These are phyloP conservation scores for Bolborhynchus lineola DNA, from an alignment of 2,113 vertebrate genomes.

Conservation along the genomic window DNA sequence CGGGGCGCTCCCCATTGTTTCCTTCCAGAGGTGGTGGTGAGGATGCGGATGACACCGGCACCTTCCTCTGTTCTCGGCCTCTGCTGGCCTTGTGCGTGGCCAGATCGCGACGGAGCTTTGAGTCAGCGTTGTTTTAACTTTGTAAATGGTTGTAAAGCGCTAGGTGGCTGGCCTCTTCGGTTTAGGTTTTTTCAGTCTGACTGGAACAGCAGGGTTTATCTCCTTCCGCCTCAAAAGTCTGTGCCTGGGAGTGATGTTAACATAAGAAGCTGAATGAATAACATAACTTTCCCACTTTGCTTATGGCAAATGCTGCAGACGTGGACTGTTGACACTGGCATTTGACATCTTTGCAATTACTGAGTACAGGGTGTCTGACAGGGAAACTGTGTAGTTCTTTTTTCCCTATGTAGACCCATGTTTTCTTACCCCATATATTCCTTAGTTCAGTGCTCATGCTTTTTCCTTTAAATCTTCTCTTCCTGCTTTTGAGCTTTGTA, in stretches of 20 bases:
- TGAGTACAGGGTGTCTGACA: background rate
- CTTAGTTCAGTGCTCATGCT: background rate
- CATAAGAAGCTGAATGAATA: background rate
- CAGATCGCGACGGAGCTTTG: background rate
- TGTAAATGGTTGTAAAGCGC: background rate
- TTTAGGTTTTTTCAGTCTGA: background rate
- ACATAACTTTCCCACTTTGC: background rate
- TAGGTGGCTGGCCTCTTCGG: background rate
- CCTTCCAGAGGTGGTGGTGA: background rate
- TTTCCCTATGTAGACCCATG: fast-evolving
- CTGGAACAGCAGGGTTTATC: background rate
- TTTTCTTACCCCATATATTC: background rate
- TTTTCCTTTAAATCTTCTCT: background rate
- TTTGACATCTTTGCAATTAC: background rate
- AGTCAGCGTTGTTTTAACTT: background rate
- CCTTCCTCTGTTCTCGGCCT: background rate
- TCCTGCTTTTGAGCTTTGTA: background rate
- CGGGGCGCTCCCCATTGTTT: background rate
- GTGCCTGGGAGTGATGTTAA: background rate
- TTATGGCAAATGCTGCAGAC: background rate
- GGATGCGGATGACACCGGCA: background rate
- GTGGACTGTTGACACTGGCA: background rate
- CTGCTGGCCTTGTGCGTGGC: background rate
- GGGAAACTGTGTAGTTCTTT: background rate
- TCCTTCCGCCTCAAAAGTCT: no score